These are phyloP conservation scores for Eurypyga helias DNA, from an alignment of 2,113 vertebrate species.

Conservation along the genomic window DNA sequence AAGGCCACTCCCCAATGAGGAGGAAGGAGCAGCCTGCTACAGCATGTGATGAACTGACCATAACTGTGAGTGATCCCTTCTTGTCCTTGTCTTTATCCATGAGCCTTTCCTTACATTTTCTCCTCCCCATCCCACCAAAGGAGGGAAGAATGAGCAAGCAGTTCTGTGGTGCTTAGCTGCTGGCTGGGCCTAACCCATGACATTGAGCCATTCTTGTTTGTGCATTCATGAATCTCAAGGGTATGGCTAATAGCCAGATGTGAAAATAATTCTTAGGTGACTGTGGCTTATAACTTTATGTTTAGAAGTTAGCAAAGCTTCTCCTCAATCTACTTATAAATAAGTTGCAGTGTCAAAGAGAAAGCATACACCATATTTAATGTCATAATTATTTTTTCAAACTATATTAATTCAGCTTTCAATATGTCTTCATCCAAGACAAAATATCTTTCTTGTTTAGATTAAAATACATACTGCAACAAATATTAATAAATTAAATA, in stretches of 20 bases:
- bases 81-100: no score
- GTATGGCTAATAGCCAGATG: background rate
- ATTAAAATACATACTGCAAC: background rate
- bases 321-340: background rate
- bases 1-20: no score
- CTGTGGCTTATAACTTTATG: background rate
- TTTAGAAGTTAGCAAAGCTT: background rate
- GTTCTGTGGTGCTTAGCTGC: no score
- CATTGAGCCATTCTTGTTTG: background rate
- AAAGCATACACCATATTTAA: background rate
- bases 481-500: background rate
- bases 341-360: background rate
- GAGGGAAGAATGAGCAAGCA: no score
- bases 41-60: no score
- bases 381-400: background rate
- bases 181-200: no score
- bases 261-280: background rate
- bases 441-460: background rate
- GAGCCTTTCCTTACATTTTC: no score
- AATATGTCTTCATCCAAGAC: background rate
- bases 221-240: background rate
- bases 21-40: no score
- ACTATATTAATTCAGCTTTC: background rate
- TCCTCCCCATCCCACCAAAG: no score
- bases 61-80: no score